phyloP scores from a whole-genome alignment of 2,888 invertebrate genomes.

The Phrixothrix hirtus region DNA sequence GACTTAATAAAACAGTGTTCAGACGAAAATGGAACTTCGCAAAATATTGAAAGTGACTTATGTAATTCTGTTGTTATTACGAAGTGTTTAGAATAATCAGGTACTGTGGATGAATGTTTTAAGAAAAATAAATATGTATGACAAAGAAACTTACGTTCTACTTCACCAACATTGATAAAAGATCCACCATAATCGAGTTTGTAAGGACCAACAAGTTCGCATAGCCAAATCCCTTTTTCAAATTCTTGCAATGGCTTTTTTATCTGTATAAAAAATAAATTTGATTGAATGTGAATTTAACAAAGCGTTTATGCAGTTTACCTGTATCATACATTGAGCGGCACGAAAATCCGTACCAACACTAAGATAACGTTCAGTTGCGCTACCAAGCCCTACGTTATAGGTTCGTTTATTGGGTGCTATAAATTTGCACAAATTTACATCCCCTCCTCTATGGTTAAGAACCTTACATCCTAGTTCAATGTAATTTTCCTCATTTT shows the following conservation, averaged over 20 bases:
- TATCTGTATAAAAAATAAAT: constrained; percentile 20
- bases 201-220: constrained; percentile 10
- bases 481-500: constrained; percentile 18
- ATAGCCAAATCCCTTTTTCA: constrained; percentile 33
- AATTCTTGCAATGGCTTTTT: constrained; percentile 26
- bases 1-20: constrained; percentile 29
- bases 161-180: constrained; percentile 16
- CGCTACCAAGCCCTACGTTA: constrained; percentile 1
- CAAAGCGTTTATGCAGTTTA: background rate
- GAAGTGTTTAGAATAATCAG: constrained; percentile 14
- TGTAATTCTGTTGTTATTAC: constrained; percentile 12
- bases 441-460: background rate
- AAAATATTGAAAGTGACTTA: constrained; percentile 20
- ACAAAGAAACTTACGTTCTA: constrained; percentile 6
- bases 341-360: constrained; percentile 1
- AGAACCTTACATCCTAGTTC: constrained; percentile 27
- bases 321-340: background rate
- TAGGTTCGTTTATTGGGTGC: constrained; percentile 23
- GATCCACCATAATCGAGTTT: background rate
- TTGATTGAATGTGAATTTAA: background rate
- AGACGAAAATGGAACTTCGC: constrained; percentile 30
- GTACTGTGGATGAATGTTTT: constrained; percentile 7
- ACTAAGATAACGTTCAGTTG: constrained; percentile 6
- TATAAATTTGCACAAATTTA: constrained; percentile 23
- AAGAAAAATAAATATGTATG: too few relatives aligned